A percentile compares a stretch with the other conserved stretches of the same genome.
Evolutionary conservation across 2,113 vertebrate genomes (phyloP).

Genomic region (Panthera tigris): DNA sequence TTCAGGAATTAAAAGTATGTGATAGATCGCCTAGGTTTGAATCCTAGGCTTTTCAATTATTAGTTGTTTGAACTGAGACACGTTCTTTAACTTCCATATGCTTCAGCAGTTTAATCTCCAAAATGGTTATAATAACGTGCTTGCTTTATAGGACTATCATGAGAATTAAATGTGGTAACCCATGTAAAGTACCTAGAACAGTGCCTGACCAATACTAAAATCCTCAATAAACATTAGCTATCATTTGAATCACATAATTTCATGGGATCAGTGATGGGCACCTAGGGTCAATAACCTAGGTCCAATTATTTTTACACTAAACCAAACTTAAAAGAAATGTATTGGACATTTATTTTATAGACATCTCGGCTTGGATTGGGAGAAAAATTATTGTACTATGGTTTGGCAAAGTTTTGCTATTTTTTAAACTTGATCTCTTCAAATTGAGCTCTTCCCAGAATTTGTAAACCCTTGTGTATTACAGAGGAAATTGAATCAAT

Average conservation of each 20-base stretch:
- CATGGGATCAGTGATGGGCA: background rate
- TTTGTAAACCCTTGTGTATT: slow-evolving; percentile 58
- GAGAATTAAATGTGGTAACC: background rate
- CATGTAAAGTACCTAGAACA: background rate
- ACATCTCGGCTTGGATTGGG: background rate
- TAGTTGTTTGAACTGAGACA: background rate
- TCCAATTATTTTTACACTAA: slow-evolving; percentile 47
- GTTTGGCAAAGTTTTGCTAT: slow-evolving; percentile 32
- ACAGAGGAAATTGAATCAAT: slow-evolving; percentile 71
- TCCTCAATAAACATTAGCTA: background rate
- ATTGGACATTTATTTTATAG: slow-evolving; percentile 7
- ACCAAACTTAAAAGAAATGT: background rate
- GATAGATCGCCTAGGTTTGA: background rate
- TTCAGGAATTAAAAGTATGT: background rate
- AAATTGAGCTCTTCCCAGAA: slow-evolving; percentile 46
- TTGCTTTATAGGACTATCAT: background rate
- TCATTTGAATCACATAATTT: slow-evolving; percentile 19
- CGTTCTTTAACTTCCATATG: background rate
- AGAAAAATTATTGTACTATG: slow-evolving; percentile 25
- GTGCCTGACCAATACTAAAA: background rate
- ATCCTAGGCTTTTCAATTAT: background rate
- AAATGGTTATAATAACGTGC: background rate
- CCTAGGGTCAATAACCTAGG: background rate
- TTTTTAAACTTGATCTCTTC: slow-evolving; percentile 58
- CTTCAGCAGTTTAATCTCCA: background rate